Evolutionary conservation across 2,888 invertebrate genomes (phyloP), one percentile per base, ranked within the genome.

Genomic region (Pristionchus fissidentatus): DNA sequence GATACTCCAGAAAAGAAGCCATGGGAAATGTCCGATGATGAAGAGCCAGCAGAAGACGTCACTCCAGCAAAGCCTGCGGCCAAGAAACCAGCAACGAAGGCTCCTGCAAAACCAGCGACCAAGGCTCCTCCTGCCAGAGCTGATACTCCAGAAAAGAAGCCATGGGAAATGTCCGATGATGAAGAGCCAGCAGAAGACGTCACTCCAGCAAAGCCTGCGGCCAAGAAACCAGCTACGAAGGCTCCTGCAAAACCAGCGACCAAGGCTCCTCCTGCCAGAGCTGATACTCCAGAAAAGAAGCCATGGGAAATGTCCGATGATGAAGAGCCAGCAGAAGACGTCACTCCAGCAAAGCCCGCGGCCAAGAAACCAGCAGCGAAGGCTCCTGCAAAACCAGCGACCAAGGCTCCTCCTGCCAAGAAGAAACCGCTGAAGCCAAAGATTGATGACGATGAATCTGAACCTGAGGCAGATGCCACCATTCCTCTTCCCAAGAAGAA

Each of bases 151-250:
- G 41, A 38, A 41, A 70, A 70, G 70, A 70, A 70, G 22, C 70
- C 70, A 19, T 70, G 70, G 70, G 49, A 52, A 10, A 77, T 52
- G 77, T 52, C 77, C 26, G 77, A 77, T 49, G 52, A 77, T 49
- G 77, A 77, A 35, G 77, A 77, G 38, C 77, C 77, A 13, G 77
- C 29, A 0, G 77, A 77, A 38, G 52, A 77, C 4, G 77, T 52
- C 5, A 32, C 52, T 29, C 52, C 52, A 22, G 35, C 15, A 15
- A 77, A 77, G 35, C 46, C 46, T 10, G 52, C 77, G 10, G 77
- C 49, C 22, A 60, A 60, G 60, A 41, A 22, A 19, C 77, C 77
- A 1, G 77, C 13, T 3, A 32, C 60, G 1, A 77, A 77, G n/a
- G 52, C 29, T 32, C 77, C 77, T 32, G 77, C 52, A 5, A 77